Evolutionary conservation across 2,797 vertebrate species (phyloP).

Genomic region (Eulemur rubriventer): DNA sequence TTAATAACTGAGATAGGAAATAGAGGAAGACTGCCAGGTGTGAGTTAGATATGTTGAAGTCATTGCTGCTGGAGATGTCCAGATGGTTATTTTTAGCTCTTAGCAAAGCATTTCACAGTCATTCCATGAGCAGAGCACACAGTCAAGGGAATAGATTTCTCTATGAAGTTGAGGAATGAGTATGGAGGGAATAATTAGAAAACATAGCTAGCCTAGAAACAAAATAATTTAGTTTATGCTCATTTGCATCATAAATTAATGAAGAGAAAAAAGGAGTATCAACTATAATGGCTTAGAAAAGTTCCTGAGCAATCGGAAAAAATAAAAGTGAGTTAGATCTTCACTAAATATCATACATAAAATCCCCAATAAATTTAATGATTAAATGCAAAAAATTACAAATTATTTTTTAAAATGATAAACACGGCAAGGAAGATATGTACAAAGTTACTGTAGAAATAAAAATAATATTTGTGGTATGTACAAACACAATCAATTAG

Average conservation of each 20-base stretch:
- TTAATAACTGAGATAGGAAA: constrained; percentile 48
- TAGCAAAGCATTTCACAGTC: background rate
- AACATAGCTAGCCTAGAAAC: background rate
- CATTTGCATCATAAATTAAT: constrained; percentile 8
- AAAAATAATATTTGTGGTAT: background rate
- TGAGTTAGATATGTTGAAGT: constrained; percentile 27
- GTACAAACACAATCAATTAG: background rate
- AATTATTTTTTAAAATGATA: background rate
- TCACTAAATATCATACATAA: background rate
- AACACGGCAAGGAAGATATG: background rate
- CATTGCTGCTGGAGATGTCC: constrained; percentile 11
- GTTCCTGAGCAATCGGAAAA: background rate
- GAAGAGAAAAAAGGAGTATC: background rate
- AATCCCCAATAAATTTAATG: constrained; percentile 5
- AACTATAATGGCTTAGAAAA: background rate
- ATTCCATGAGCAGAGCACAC: background rate
- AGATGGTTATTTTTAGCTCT: constrained; percentile 66
- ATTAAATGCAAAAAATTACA: background rate
- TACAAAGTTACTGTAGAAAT: background rate
- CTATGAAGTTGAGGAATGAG: background rate
- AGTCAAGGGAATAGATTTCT: constrained; percentile 18
- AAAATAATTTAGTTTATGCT: background rate
- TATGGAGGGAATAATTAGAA: background rate
- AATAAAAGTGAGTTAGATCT: background rate
- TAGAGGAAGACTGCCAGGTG: constrained; percentile 25